phyloP scores from a whole-genome alignment of 2,888 invertebrate genomes.

The Saturnia japonica region DNA sequence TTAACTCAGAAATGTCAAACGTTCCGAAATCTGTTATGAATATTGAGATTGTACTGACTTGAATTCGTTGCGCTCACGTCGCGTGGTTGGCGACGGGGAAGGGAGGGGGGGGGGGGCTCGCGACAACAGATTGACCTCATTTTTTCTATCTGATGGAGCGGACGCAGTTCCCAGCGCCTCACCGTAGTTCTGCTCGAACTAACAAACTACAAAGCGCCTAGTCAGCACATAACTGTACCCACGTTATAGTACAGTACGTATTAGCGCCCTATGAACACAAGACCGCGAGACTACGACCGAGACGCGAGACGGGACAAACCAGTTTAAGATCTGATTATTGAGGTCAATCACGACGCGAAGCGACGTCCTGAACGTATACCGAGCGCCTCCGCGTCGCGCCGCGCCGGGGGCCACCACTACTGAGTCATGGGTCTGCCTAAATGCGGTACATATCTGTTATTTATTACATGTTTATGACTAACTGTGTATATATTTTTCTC shows the following conservation, averaged over 20 bases:
- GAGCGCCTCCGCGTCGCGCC: too few relatives aligned
- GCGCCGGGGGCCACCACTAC: too few relatives aligned
- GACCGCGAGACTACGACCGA: too few relatives aligned
- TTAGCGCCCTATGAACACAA: conserved; percentile 6
- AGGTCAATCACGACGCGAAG: too few relatives aligned
- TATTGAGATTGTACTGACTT: not conserved
- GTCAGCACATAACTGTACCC: conserved; percentile 9
- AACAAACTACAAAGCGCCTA: conserved; percentile 1
- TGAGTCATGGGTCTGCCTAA: too few relatives aligned
- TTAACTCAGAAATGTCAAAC: not conserved
- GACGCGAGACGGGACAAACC: not conserved
- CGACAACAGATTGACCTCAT: conserved; percentile 14
- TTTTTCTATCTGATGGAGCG: not conserved
- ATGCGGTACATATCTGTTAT: too few relatives aligned
- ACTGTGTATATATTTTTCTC: too few relatives aligned
- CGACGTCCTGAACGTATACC: too few relatives aligned
- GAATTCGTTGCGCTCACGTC: not conserved
- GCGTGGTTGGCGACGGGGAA: not conserved
- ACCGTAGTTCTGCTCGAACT: too few relatives aligned
- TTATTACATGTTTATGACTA: not conserved
- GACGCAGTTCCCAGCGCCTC: not conserved
- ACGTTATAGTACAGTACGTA: not conserved
- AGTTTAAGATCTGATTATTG: not conserved
- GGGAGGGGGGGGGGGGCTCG: not conserved
- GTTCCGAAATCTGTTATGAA: not conserved